Evolutionary conservation across 2,113 vertebrate genomes (phyloP).

Genomic region (Himantopus leucocephalus): DNA sequence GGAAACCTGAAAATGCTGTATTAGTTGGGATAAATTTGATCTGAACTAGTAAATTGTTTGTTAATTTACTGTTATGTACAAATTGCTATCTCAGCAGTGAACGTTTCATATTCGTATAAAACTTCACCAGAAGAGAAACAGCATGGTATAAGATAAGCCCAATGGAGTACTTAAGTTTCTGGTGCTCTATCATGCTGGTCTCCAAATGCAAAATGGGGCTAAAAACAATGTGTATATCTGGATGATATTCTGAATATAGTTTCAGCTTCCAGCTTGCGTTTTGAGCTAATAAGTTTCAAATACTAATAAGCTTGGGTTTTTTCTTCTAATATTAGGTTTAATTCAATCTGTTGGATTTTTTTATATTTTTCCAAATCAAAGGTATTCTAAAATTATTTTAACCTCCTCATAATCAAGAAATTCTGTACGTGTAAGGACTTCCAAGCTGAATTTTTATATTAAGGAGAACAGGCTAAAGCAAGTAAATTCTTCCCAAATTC

Average conservation of each 20-base stretch:
- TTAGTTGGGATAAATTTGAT: constrained; percentile 19
- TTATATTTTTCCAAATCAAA: background rate
- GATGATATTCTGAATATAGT: background rate
- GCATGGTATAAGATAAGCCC: background rate
- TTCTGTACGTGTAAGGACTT: background rate
- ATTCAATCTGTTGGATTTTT: background rate
- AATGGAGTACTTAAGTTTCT: background rate
- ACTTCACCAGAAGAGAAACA: background rate
- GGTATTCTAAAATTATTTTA: background rate
- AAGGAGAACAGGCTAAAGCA: rapidly evolving
- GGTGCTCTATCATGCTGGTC: background rate
- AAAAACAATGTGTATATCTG: background rate
- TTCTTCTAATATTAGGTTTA: background rate
- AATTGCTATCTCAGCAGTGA: background rate
- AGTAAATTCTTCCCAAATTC: background rate
- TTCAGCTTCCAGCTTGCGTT: background rate
- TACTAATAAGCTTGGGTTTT: background rate
- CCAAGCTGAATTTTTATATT: background rate
- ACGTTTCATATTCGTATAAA: background rate
- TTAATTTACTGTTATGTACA: background rate
- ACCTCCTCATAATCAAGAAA: background rate
- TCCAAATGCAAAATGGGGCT: background rate
- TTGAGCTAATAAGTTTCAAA: background rate
- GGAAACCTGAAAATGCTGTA: background rate
- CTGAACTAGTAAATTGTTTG: background rate